Percentiles rank a stretch among this genome's conserved stretches.
Evolutionary conservation across 2,797 vertebrate species (phyloP).

Genomic region (Miichthys miiuy): DNA sequence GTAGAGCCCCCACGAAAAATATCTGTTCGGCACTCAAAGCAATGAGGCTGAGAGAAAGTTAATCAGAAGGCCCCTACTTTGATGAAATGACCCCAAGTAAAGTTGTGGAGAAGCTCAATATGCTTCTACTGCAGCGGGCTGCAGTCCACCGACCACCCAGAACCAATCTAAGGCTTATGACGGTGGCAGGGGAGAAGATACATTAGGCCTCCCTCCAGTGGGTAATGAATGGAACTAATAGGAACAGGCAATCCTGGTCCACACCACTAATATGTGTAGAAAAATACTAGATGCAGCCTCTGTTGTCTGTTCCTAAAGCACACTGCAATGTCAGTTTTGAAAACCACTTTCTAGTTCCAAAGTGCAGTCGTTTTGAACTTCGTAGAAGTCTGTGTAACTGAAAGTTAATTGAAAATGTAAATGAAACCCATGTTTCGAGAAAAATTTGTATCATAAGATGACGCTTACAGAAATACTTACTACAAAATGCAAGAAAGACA

Average conservation of each 20-base stretch:
- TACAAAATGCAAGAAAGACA: neutral
- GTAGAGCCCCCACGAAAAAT: conserved; percentile 63
- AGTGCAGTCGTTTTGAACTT: neutral
- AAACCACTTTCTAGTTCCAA: conserved; percentile 12
- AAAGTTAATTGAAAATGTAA: conserved; percentile 1
- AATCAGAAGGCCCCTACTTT: conserved; percentile 77
- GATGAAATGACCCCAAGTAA: conserved; percentile 81
- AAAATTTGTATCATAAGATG: no score
- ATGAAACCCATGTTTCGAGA: no score
- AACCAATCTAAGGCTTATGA: conserved; percentile 84
- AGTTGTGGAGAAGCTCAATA: conserved; percentile 80
- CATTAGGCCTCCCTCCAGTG: conserved; percentile 80
- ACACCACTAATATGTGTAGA: conserved; percentile 76
- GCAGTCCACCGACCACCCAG: conserved; percentile 77
- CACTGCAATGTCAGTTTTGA: conserved; percentile 33
- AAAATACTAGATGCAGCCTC: conserved; percentile 60
- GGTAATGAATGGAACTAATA: conserved; percentile 86
- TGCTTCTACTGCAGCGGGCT: conserved; percentile 73
- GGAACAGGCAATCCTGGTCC: conserved; percentile 75
- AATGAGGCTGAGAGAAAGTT: conserved; percentile 82
- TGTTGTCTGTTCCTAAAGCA: conserved; percentile 59
- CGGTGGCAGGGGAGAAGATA: conserved; percentile 80
- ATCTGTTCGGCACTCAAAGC: conserved; percentile 72
- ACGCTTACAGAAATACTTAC: neutral
- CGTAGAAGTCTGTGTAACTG: neutral